Percentiles rank a stretch among this genome's conserved stretches.
Evolutionary conservation across 2,888 invertebrate species (phyloP).

Genomic region (Venusia cambrica): DNA sequence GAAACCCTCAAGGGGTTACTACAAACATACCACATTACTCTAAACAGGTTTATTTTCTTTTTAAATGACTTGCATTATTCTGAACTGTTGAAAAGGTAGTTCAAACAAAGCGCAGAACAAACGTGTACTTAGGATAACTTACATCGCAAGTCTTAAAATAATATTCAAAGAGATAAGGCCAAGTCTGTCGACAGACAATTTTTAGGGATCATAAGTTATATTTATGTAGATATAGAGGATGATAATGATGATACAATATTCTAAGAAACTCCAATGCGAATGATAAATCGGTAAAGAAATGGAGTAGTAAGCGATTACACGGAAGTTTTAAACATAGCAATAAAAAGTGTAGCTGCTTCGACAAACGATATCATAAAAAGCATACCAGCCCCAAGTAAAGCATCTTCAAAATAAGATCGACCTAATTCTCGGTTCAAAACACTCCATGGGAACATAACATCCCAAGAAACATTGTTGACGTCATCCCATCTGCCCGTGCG

Average conservation of each 20-base stretch:
- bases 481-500: slow-evolving; percentile 41
- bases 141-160: background rate
- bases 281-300: too few relatives aligned
- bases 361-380: slow-evolving; percentile 8
- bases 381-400: slow-evolving; percentile 15
- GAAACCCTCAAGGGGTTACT: slow-evolving; percentile 22
- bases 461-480: slow-evolving; percentile 29
- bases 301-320: too few relatives aligned
- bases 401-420: slow-evolving; percentile 25
- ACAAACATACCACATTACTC: slow-evolving; percentile 16
- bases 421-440: slow-evolving; percentile 29
- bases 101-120: slow-evolving; percentile 15
- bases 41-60: slow-evolving; percentile 22
- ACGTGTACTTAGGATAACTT: slow-evolving; percentile 13
- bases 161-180: background rate
- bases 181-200: too few relatives aligned
- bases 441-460: slow-evolving; percentile 39
- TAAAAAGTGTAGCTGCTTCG: too few relatives aligned
- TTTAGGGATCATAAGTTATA: too few relatives aligned
- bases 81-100: slow-evolving; percentile 21
- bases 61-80: slow-evolving; percentile 21
- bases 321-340: slow-evolving; percentile 3
- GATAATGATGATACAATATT: too few relatives aligned
- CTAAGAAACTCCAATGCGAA: too few relatives aligned
- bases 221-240: too few relatives aligned